A percentile compares a stretch with the other conserved stretches of the same genome.
phyloP scores from a whole-genome alignment of 2,888 invertebrate genomes.

The Meteorus cinctellus region DNA sequence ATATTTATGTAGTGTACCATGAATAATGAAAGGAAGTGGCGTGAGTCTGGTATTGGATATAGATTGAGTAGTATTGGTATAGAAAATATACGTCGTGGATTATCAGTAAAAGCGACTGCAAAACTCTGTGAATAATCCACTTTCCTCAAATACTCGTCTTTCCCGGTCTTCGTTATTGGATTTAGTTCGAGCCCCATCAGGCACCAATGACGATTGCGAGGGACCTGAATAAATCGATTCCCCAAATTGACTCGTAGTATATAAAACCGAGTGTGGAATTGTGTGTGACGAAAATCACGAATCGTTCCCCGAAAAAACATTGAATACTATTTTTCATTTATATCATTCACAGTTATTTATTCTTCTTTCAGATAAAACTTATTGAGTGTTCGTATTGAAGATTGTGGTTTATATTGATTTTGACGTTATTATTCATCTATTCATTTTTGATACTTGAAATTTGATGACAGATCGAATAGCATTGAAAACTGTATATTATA shows the following conservation, averaged over 20 bases:
- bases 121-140: conserved; percentile 54
- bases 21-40: conserved; percentile 1
- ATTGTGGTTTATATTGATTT: background rate
- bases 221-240: conserved; percentile 57
- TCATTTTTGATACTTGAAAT: background rate
- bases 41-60: conserved; percentile 4
- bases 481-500: conserved; percentile 62
- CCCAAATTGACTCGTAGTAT: conserved; percentile 32
- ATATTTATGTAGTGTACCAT: background rate
- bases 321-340: conserved; percentile 11
- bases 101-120: conserved; percentile 35
- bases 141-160: conserved; percentile 58
- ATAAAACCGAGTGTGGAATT: background rate
- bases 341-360: background rate
- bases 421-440: background rate
- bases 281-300: background rate
- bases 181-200: conserved; percentile 47
- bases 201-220: conserved; percentile 54
- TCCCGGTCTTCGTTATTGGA: conserved; percentile 54
- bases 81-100: conserved; percentile 33
- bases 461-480: conserved; percentile 45
- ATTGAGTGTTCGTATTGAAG: background rate
- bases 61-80: background rate
- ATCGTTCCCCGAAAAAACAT: background rate
- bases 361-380: background rate